phyloP scores from a whole-genome alignment of 2,113 vertebrate species.

The Nesoenas mayeri region DNA sequence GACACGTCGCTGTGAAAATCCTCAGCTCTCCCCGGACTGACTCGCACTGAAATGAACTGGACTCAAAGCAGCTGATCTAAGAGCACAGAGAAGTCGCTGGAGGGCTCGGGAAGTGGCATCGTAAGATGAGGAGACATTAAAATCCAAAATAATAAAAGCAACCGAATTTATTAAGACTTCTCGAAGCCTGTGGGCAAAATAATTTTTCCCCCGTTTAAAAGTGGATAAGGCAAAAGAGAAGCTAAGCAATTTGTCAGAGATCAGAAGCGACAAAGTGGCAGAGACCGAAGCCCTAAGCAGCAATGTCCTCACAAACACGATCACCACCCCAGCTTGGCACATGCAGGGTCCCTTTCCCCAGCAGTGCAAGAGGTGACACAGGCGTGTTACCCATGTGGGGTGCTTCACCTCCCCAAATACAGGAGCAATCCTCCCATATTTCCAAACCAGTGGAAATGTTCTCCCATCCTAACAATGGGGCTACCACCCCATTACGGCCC shows the following conservation, averaged over 20 bases:
- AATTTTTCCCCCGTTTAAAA: background rate
- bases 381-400: rapidly evolving
- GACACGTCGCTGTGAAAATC: background rate
- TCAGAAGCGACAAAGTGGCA: background rate
- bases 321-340: background rate
- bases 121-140: background rate
- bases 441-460: background rate
- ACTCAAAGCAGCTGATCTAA: background rate
- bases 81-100: background rate
- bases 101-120: background rate
- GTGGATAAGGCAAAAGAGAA: background rate
- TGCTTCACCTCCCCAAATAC: background rate
- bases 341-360: background rate
- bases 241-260: background rate
- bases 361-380: background rate
- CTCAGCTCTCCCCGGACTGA: background rate
- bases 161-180: background rate
- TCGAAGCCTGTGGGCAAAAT: background rate
- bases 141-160: constrained; percentile 32
- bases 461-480: background rate
- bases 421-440: no score
- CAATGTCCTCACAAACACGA: background rate
- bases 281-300: background rate
- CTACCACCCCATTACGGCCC: background rate
- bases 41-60: background rate